These are phyloP conservation scores for Sminthurinus aureus DNA, from an alignment of 2,888 invertebrate species.

Conservation along the genomic window DNA sequence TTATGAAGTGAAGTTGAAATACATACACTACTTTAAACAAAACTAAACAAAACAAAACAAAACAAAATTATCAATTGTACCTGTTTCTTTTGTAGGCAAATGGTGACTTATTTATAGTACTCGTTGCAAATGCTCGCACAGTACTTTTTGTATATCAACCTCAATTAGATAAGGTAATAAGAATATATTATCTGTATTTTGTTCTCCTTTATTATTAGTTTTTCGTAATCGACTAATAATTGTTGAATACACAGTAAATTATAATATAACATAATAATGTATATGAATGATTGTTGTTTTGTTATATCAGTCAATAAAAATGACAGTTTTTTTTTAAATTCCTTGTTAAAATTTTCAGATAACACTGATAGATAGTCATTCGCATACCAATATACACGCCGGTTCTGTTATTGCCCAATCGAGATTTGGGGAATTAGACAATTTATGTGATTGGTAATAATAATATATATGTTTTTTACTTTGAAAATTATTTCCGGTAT, in stretches of 20 bases:
- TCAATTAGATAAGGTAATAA: slow-evolving; percentile 47
- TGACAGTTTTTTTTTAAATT: no score
- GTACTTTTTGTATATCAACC: slow-evolving; percentile 56
- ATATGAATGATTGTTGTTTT: no score
- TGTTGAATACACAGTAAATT: no score
- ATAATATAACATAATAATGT: no score
- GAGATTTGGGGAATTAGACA: slow-evolving; percentile 47
- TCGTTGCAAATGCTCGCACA: slow-evolving; percentile 53
- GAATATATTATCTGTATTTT: background rate
- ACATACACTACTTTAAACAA: no score
- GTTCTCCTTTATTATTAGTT: background rate
- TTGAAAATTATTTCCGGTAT: no score
- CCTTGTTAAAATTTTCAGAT: slow-evolving; percentile 39
- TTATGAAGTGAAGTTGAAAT: no score
- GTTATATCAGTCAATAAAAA: background rate
- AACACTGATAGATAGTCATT: slow-evolving; percentile 55
- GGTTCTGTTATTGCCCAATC: slow-evolving; percentile 55
- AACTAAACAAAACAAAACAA: no score
- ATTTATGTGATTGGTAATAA: slow-evolving; percentile 53
- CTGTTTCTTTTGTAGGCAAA: slow-evolving; percentile 19
- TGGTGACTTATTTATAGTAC: slow-evolving; percentile 52
- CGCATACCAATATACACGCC: slow-evolving; percentile 43
- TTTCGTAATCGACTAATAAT: no score
- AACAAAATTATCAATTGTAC: no score
- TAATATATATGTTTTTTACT: background rate